Conservation (phyloP, 2,797 vertebrate genomes). For the Spinus pinus region DNA sequence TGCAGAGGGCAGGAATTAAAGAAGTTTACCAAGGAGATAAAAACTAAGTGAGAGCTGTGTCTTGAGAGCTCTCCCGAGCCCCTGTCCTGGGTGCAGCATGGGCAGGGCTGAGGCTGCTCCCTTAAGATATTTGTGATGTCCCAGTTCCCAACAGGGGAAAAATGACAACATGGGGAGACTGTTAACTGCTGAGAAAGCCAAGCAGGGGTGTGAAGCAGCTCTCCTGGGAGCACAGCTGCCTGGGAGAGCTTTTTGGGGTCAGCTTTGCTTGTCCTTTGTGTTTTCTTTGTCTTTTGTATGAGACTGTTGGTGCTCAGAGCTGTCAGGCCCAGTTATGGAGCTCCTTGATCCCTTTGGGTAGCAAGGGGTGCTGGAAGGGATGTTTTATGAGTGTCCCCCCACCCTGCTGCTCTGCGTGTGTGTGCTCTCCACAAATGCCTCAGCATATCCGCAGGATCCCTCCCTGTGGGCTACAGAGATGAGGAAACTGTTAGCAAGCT, state of each 20-base stretch:
- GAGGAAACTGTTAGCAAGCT: conserved; percentile 51
- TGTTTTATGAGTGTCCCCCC: neutral
- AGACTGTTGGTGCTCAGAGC: neutral
- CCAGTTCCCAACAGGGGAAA: neutral
- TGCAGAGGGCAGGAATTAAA: neutral
- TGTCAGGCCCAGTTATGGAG: neutral
- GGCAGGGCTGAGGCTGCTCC: neutral
- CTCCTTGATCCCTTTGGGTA: neutral
- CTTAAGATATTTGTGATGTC: neutral
- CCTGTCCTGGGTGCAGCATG: fast-evolving
- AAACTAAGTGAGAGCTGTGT: neutral
- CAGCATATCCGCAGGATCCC: neutral
- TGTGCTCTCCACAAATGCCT: neutral
- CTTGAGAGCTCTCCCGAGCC: neutral
- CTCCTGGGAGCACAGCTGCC: neutral
- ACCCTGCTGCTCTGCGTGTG: neutral
- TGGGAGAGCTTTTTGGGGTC: neutral
- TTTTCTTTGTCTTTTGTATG: neutral
- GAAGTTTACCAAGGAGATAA: neutral
- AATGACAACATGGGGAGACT: neutral
- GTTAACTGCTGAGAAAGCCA: neutral
- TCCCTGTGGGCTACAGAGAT: neutral
- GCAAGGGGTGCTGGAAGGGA: neutral
- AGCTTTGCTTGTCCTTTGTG: fast-evolving
- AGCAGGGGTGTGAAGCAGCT: neutral